Conservation (phyloP, 2,113 vertebrate genomes). For the Pontoporia blainvillei region DNA sequence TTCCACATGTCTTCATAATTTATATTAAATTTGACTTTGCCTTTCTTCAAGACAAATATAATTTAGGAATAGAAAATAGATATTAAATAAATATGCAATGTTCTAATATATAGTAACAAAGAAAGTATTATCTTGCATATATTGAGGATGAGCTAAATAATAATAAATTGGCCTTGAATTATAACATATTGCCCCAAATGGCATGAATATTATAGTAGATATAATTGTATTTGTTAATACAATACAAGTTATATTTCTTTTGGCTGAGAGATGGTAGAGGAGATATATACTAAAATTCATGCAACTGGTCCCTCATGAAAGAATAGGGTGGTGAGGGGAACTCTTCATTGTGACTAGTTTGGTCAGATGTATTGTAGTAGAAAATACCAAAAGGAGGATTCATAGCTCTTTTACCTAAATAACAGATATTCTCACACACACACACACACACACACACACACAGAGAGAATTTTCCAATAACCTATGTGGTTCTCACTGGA, state of each 20-base stretch:
- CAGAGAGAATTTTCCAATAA: neutral
- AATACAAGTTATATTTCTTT: neutral
- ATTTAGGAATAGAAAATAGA: neutral
- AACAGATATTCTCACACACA: neutral
- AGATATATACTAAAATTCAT: neutral
- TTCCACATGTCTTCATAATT: neutral
- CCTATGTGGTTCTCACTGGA: neutral
- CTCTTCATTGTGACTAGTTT: neutral
- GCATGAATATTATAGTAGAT: neutral
- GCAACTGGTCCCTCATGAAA: neutral
- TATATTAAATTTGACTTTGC: neutral
- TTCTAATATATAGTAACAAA: neutral
- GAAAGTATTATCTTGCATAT: neutral
- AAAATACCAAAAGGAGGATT: neutral
- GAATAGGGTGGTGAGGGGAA: fast-evolving
- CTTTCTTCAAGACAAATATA: neutral
- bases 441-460: neutral
- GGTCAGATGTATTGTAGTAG: neutral
- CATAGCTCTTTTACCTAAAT: neutral
- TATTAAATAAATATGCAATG: neutral
- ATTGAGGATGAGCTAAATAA: neutral
- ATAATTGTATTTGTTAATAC: neutral
- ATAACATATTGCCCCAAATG: neutral
- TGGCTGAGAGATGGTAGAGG: neutral
- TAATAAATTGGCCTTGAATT: neutral